Evolutionary conservation across 2,888 invertebrate genomes (phyloP).

Genomic region (Xanthia icteritia): DNA sequence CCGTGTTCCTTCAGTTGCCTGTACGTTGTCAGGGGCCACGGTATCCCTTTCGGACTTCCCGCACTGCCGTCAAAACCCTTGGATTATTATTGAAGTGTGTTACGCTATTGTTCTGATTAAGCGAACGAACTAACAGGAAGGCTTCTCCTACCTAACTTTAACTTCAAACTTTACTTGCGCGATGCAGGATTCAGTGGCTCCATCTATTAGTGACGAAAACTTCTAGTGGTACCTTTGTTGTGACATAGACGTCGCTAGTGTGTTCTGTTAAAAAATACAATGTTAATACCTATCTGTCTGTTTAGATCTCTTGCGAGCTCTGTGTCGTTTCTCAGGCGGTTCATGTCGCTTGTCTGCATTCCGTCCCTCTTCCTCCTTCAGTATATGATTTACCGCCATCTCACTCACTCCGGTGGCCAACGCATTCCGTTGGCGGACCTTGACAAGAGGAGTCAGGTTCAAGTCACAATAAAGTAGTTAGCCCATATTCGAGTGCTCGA

Average conservation of each 20-base stretch:
- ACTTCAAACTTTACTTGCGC: background rate
- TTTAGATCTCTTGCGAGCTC: background rate
- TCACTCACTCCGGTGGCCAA: background rate
- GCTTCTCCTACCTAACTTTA: background rate
- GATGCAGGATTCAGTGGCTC: background rate
- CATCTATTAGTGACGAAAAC: background rate
- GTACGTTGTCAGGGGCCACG: no score
- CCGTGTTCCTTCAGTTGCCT: no score
- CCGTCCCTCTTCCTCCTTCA: background rate
- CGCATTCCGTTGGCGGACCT: background rate
- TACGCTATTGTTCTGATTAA: background rate
- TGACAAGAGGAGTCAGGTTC: constrained; percentile 2
- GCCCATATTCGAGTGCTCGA: no score
- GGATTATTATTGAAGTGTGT: no score
- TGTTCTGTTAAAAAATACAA: background rate
- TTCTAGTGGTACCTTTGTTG: background rate
- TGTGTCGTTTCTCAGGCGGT: no score
- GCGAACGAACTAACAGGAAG: background rate
- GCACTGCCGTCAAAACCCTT: no score
- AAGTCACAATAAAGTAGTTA: background rate
- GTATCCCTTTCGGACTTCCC: no score
- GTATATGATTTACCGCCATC: no score
- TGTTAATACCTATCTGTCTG: background rate
- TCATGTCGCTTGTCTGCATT: background rate
- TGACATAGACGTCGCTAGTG: background rate